Evolutionary conservation across 2,888 invertebrate genomes (phyloP).

Genomic region (Iphiclides podalirius): DNA sequence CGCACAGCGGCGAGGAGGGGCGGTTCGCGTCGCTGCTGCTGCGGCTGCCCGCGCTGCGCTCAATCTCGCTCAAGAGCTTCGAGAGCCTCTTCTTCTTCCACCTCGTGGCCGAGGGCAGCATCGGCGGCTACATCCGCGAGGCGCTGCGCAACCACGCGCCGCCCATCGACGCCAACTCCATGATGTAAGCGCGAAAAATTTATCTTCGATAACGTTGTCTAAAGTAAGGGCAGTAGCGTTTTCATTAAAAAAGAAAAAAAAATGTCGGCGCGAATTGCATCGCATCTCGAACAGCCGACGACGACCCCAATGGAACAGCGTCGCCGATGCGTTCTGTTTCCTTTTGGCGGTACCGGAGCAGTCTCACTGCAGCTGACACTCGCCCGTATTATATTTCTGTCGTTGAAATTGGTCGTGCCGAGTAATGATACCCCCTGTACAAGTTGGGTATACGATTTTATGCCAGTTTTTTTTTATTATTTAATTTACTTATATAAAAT

Average conservation of each 20-base stretch:
- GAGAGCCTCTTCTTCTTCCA: slow-evolving; percentile 97
- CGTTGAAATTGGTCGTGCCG: background rate
- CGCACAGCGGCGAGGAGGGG: slow-evolving; percentile 94
- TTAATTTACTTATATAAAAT: slow-evolving; percentile 14
- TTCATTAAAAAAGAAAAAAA: no score
- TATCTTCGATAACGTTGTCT: background rate
- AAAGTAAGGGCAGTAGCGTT: background rate
- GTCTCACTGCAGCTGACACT: no score
- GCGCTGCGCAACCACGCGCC: slow-evolving; percentile 85
- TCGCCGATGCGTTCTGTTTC: no score
- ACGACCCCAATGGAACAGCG: no score
- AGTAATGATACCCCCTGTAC: slow-evolving; percentile 4
- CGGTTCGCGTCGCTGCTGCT: slow-evolving; percentile 96
- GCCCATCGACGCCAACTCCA: slow-evolving; percentile 56
- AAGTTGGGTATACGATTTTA: slow-evolving; percentile 3
- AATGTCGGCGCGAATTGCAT: background rate
- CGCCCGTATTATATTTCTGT: no score
- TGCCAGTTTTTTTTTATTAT: slow-evolving; percentile 20
- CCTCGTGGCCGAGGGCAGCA: slow-evolving; percentile 91
- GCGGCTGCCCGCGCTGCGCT: slow-evolving; percentile 92
- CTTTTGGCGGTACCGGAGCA: no score
- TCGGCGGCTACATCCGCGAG: slow-evolving; percentile 91
- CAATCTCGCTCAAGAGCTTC: slow-evolving; percentile 95
- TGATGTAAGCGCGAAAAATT: slow-evolving; percentile 44
- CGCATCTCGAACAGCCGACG: no score